These are phyloP conservation scores for Pandion haliaetus DNA, from an alignment of 2,113 vertebrate genomes.

Conservation along the genomic window DNA sequence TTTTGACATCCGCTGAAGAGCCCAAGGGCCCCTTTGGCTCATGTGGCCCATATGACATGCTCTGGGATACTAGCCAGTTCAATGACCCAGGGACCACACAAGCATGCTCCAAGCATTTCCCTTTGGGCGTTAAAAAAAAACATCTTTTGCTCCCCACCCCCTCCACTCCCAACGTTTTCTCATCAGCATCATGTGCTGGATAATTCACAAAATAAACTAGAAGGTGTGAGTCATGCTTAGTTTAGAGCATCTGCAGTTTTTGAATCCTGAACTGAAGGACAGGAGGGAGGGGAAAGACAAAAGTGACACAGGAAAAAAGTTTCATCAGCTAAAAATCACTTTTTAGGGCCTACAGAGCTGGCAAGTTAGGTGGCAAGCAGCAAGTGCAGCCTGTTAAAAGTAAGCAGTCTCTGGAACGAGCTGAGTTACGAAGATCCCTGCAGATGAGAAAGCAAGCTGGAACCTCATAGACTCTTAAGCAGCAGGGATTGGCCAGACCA, in stretches of 20 bases:
- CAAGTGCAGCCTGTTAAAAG: background rate
- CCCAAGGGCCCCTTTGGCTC: background rate
- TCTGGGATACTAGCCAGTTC: background rate
- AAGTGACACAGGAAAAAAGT: background rate
- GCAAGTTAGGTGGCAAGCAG: background rate
- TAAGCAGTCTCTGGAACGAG: background rate
- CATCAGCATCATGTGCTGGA: background rate
- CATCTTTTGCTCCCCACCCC: background rate
- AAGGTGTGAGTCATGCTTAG: constrained; percentile 29
- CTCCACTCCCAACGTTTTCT: background rate
- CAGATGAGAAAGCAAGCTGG: background rate
- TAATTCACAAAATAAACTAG: constrained; percentile 35
- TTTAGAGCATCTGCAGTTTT: constrained; percentile 9
- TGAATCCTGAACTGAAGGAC: background rate
- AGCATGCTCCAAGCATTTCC: background rate
- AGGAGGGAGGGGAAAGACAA: background rate
- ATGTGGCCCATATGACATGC: rapidly evolving
- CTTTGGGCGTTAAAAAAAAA: background rate
- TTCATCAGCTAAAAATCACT: background rate
- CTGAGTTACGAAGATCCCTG: background rate
- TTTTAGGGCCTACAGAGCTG: background rate
- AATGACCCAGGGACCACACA: background rate
- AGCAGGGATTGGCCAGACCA: background rate
- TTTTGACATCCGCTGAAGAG: background rate
- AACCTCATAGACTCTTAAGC: background rate